These are phyloP conservation scores for Panthera uncia DNA, from an alignment of 2,113 vertebrate species.

Conservation along the genomic window DNA sequence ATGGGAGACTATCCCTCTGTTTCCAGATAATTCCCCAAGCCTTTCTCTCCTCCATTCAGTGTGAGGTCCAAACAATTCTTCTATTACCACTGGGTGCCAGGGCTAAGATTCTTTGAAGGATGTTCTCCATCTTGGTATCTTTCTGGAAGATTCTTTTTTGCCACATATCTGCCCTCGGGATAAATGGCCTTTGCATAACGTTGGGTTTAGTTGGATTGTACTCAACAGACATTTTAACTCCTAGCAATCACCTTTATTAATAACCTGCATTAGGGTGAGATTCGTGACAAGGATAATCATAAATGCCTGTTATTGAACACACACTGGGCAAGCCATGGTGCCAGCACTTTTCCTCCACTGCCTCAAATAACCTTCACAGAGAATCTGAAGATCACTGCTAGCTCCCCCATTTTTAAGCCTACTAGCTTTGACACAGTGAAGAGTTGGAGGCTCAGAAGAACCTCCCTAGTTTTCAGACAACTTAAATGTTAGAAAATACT, in stretches of 20 bases:
- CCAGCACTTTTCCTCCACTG: neutral
- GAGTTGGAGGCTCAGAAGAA: neutral
- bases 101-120: neutral
- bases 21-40: no score
- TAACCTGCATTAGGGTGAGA: neutral
- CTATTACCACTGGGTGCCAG: neutral
- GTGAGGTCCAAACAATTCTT: neutral
- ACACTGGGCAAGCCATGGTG: neutral
- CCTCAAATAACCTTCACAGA: neutral
- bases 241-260: neutral
- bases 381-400: neutral
- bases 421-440: neutral
- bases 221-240: neutral
- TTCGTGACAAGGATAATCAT: neutral
- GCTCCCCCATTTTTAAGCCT: neutral
- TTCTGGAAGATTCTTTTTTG: neutral
- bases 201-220: neutral
- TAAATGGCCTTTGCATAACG: neutral
- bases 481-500: neutral
- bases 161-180: neutral
- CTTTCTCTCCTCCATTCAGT: neutral
- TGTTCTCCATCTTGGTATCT: neutral
- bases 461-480: neutral
- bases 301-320: neutral
- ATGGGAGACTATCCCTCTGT: neutral